These are phyloP conservation scores for Vultur gryphus DNA, from an alignment of 2,797 vertebrate species.

Conservation along the genomic window DNA sequence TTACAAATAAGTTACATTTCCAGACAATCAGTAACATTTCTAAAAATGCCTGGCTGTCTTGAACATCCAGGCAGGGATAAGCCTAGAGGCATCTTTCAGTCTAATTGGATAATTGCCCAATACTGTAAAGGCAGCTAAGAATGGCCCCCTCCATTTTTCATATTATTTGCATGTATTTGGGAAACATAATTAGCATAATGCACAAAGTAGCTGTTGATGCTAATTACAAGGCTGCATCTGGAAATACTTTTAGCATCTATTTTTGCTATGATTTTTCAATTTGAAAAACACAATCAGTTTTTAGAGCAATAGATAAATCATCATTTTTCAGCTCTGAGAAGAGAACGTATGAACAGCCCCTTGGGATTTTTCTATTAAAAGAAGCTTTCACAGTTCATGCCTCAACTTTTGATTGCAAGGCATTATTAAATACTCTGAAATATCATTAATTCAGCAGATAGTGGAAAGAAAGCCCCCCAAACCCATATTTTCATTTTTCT, in stretches of 20 bases:
- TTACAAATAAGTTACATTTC: not conserved
- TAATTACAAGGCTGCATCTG: constrained; percentile 31
- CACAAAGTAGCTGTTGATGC: not conserved
- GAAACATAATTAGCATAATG: not conserved
- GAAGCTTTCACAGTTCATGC: not conserved
- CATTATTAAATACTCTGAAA: not conserved
- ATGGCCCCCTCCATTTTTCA: not conserved
- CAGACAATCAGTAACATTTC: not conserved
- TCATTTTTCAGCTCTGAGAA: not conserved
- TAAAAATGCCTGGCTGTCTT: not conserved
- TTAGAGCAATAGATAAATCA: not conserved
- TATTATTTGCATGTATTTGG: not conserved
- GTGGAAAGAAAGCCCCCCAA: not conserved
- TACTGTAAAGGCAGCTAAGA: not conserved
- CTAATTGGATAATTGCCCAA: not conserved
- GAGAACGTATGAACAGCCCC: not conserved
- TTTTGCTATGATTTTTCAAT: not conserved
- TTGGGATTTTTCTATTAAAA: not conserved
- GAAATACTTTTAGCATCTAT: not conserved
- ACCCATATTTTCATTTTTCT: not conserved
- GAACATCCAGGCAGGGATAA: not conserved
- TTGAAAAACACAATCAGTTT: not conserved
- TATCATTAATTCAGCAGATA: not conserved
- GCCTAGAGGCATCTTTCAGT: not conserved
- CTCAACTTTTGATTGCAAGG: not conserved